Base-by-base conservation (phyloP, 2,888 invertebrate genomes). In the Heteromurus nitidus region DNA sequence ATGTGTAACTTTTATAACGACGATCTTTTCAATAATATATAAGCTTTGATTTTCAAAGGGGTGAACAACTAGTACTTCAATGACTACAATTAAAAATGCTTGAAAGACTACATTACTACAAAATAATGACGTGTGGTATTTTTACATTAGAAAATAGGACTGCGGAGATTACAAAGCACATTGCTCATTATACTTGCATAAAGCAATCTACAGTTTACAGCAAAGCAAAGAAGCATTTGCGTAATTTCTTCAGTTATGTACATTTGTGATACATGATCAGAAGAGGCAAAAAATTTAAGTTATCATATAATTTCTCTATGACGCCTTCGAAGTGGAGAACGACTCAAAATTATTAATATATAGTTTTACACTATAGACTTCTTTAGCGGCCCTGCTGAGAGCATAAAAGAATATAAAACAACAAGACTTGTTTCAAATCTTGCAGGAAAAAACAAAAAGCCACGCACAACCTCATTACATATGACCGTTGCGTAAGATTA, bases 1-100 rank as follows among this genome's bases (percentile, higher is more conserved):
- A n/a, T 22, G 55, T 55, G 24, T 55, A 24, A 18, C n/a, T 50
- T 18, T 13, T 50, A 50, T 24, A 28, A 60, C 47, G 1, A 36
- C 55, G 7, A 36, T 36, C 13, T 18, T 65, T 26, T 1, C 53
- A 26, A 20, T 65, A 58, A 60, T 64, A 62, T n/a, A 79, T 72
- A 79, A 79, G 79, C 79, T 72, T 79, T 70, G 60, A 76, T 77
- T n/a, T n/a, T 77, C 42, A 77, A 24, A 77, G 65, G 53, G 72
- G 79, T 80, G 79, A 72, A 80, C 72, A 80, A 80, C 80, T 80
- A 80, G 80, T 80, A 80, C 31, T 60, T 60, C 50, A 72, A 73
- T 80, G 80, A 80, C 80, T 80, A 79, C 31, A 79, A 72, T 80
- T 80, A 80, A 80, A 80, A 80, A 80, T 68, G 67, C 68, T 73